These are phyloP conservation scores for Xestia c-nigrum DNA, from an alignment of 2,888 invertebrate species.

Conservation along the genomic window DNA sequence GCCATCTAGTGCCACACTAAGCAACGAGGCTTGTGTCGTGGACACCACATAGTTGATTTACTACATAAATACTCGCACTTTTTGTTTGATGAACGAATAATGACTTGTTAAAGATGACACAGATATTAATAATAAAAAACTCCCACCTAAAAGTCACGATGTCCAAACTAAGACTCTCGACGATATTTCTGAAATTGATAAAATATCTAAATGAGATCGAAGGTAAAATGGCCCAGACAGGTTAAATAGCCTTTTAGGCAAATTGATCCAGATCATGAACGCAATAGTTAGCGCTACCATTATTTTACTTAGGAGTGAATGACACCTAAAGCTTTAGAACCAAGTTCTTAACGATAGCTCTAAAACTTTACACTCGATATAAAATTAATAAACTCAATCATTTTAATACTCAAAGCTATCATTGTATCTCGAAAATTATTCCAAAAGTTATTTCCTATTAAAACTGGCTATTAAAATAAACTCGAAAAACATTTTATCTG, in stretches of 20 bases:
- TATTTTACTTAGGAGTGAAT: slow-evolving; percentile 4
- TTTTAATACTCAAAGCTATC: slow-evolving; percentile 21
- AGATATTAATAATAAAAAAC: background rate
- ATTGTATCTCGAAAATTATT: slow-evolving; percentile 25
- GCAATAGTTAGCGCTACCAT: background rate
- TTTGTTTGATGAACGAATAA: no score
- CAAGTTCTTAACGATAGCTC: slow-evolving; percentile 27
- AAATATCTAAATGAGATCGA: slow-evolving; percentile 33
- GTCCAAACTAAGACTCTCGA: background rate
- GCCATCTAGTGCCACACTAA: no score
- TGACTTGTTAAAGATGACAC: background rate
- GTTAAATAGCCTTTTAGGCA: slow-evolving; percentile 7
- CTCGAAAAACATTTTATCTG: slow-evolving; percentile 49
- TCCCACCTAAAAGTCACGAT: background rate
- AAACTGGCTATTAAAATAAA: slow-evolving; percentile 30
- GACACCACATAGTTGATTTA: no score
- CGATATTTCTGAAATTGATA: slow-evolving; percentile 2
- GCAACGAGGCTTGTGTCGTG: no score
- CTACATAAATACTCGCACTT: no score
- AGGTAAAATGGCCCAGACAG: background rate
- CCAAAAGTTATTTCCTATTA: slow-evolving; percentile 40
- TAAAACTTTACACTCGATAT: slow-evolving; percentile 41
- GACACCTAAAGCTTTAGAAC: background rate
- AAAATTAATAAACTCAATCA: slow-evolving; percentile 43
- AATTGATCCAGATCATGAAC: slow-evolving; percentile 27